Percentiles rank a stretch among this genome's conserved stretches.
Evolutionary conservation across 2,113 vertebrate genomes (phyloP).

Genomic region (Neodon shergylaensis): DNA sequence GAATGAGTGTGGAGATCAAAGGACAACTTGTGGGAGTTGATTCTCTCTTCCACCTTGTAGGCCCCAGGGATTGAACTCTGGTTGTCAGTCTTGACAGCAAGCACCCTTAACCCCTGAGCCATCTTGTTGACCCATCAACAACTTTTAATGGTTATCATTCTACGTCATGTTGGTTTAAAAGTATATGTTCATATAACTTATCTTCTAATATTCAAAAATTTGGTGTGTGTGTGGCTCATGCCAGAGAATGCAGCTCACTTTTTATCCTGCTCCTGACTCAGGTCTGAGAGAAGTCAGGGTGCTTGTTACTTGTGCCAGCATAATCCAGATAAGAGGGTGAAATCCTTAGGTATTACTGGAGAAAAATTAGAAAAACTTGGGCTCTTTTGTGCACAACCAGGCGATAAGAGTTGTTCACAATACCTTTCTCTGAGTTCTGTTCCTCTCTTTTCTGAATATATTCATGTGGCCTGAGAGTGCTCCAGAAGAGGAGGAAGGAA

Average conservation of each 20-base stretch:
- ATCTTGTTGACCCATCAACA: not conserved
- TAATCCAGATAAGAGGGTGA: not conserved
- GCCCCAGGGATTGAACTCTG: not conserved
- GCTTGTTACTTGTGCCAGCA: conserved; percentile 31
- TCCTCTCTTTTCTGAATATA: conserved; percentile 4
- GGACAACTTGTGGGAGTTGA: not conserved
- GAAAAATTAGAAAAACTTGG: not conserved
- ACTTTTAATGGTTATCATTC: conserved; percentile 47
- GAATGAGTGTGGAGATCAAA: not conserved
- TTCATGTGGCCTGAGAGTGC: conserved; percentile 1
- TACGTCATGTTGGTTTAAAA: not conserved
- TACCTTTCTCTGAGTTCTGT: not conserved
- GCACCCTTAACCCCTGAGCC: not conserved
- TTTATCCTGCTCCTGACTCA: conserved; percentile 17
- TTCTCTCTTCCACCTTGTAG: not conserved
- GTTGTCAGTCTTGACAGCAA: not conserved
- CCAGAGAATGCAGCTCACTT: conserved; percentile 18
- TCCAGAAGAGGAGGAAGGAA: not conserved
- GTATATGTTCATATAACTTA: conserved; percentile 10
- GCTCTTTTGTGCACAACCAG: not conserved
- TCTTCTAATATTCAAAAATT: conserved; percentile 31
- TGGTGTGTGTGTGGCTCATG: conserved; percentile 35
- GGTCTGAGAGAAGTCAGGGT: conserved; percentile 34
- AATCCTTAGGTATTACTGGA: not conserved
- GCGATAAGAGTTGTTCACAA: not conserved